A percentile compares a stretch with the other conserved stretches of the same genome.
These are phyloP conservation scores for Spatula versicolor DNA, from an alignment of 2,797 vertebrate genomes.

Conservation along the genomic window DNA sequence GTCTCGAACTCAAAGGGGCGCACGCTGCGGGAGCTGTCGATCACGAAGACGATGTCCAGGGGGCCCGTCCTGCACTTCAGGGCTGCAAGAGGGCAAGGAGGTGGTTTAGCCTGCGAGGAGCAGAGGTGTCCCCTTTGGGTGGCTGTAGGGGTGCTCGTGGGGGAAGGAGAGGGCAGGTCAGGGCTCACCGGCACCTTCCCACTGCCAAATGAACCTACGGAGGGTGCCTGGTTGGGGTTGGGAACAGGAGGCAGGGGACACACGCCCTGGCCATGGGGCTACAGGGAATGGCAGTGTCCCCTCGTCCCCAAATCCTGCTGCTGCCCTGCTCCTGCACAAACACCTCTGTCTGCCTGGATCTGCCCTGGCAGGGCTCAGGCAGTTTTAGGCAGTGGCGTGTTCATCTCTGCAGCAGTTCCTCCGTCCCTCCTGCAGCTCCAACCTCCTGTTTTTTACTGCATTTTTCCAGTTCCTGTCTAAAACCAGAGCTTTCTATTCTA, in stretches of 20 bases:
- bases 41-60: constrained; percentile 94
- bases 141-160: neutral
- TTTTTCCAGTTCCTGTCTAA: neutral
- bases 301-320: neutral
- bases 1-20: constrained; percentile 95
- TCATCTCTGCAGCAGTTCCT: neutral
- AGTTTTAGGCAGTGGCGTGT: neutral
- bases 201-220: neutral
- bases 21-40: constrained; percentile 97
- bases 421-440: neutral
- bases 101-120: neutral
- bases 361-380: neutral
- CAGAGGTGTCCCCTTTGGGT: accelerated
- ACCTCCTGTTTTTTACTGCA: neutral
- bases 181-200: neutral
- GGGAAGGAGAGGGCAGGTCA: neutral
- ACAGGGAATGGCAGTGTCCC: neutral
- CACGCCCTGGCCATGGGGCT: accelerated
- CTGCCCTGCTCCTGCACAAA: neutral
- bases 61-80: constrained; percentile 90
- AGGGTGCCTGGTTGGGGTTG: neutral
- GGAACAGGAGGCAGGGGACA: neutral
- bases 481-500: neutral
- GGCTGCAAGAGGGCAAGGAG: constrained; percentile 43
- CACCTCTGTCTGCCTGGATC: accelerated